Evolutionary conservation across 2,113 vertebrate species (phyloP), one percentile per base, ranked within the genome.

Genomic region (Chaetorhynchus papuensis): DNA sequence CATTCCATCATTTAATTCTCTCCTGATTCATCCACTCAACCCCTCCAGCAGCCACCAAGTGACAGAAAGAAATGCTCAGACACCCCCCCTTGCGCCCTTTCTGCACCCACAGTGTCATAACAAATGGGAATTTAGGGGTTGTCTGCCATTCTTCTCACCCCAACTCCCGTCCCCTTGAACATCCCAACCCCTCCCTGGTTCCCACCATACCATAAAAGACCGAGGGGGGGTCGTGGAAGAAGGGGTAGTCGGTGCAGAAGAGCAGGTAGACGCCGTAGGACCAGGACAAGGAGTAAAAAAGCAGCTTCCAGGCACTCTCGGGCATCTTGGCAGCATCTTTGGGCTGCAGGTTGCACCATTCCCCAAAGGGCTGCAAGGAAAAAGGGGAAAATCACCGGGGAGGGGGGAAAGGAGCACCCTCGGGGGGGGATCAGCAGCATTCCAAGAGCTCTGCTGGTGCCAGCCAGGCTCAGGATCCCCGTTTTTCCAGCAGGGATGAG

Each of bases 301-400:
- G 97, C 96, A 99, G 98, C 98, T 99, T 99, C 99, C 99, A 99
- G 78, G 98, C 98, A 23, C 99, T 99, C 98, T 99, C 99, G 0
- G 99, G 99, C 98, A 99, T 98, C 98, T 99, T 99, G 95, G 98
- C 98, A 5, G 98, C 99, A 98, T 99, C 99, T 90, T 97, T 98
- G 23, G 99, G 99, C 95, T 98, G 98, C 87, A 99, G 95, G 49
- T 92, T 92, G 95, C 98, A 99, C 98, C 98, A 97, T 30, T 97
- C 96, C 66, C 97, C 99, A 0, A 99, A 96, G 47, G 99, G 99
- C 99, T 99, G 97, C n/a, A 18, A 83, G 57, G 80, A 83, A 14
- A 27, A 7, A 21, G 70, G 21, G 56, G 37, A 18, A n/a, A 1
- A 13, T 7, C 6, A 0, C 6, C 24, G 19, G 23, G 1, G 2